Conservation (phyloP, 92 coral and sea anemone species). For the Nematostella vectensis region DNA sequence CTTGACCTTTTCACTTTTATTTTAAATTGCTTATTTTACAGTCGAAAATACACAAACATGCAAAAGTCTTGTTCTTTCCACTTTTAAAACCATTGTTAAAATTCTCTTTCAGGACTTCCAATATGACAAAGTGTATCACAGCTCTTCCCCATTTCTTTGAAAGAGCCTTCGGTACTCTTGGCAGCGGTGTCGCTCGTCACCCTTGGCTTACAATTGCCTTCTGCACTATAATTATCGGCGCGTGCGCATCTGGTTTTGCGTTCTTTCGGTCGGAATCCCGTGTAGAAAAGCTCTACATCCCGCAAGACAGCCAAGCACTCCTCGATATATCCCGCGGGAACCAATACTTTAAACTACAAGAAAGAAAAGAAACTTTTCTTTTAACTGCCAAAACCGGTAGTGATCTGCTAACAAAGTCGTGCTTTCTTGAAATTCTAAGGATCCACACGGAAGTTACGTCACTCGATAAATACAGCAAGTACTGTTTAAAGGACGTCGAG, state of each 20-base stretch:
- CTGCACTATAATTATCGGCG: background rate
- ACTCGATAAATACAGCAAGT: constrained; percentile 28
- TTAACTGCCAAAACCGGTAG: constrained; percentile 19
- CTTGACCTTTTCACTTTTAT: no score
- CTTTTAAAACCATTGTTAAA: no score
- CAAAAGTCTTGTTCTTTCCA: no score
- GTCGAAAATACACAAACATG: no score
- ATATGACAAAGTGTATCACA: no score
- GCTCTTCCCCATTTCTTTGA: constrained; percentile 21
- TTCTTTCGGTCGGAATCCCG: constrained; percentile 12
- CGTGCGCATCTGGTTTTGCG: constrained; percentile 14
- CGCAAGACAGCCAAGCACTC: constrained; percentile 29
- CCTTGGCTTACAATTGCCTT: constrained; percentile 37
- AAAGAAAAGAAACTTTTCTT: constrained; percentile 32
- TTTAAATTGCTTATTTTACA: no score
- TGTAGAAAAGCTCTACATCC: constrained; percentile 32
- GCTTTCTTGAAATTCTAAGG: constrained; percentile 34
- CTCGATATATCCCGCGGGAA: constrained; percentile 20
- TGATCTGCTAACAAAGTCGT: constrained; percentile 23
- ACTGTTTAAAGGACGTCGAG: constrained; percentile 25
- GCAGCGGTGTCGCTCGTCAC: constrained; percentile 35
- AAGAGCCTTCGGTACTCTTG: constrained; percentile 32
- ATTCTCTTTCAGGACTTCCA: no score
- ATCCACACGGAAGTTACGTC: constrained; percentile 24
- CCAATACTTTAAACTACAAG: constrained; percentile 17